Evolutionary conservation across 2,888 invertebrate species (phyloP).

Genomic region (Ectobius pallidus): DNA sequence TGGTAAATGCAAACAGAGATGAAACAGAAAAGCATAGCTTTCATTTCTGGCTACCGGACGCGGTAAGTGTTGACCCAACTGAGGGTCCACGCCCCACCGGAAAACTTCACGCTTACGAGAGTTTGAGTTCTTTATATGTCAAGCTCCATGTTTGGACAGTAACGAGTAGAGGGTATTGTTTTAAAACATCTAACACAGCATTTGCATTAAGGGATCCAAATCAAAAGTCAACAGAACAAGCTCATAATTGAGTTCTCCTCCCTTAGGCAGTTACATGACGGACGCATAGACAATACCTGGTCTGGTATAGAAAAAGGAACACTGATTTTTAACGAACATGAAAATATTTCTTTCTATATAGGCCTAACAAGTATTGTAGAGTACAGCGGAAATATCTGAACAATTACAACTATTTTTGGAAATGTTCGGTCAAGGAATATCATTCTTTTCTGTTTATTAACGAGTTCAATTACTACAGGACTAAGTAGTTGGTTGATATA

Average conservation of each 20-base stretch:
- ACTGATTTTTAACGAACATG: no score
- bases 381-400: no score
- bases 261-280: no score
- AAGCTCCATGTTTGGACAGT: background rate
- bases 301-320: no score
- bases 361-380: no score
- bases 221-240: constrained; percentile 10
- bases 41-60: background rate
- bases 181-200: constrained; percentile 2
- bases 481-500: no score
- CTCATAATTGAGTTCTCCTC: background rate
- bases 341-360: no score
- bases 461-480: no score
- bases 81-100: background rate
- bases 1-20: background rate
- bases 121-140: background rate
- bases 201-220: constrained; percentile 16
- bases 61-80: constrained; percentile 4
- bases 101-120: background rate
- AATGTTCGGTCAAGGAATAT: no score
- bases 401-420: no score
- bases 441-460: no score
- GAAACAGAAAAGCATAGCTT: background rate
- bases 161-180: background rate
- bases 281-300: no score